These are phyloP conservation scores for Rafetus swinhoei DNA, from an alignment of 2,113 vertebrate genomes.

Conservation along the genomic window DNA sequence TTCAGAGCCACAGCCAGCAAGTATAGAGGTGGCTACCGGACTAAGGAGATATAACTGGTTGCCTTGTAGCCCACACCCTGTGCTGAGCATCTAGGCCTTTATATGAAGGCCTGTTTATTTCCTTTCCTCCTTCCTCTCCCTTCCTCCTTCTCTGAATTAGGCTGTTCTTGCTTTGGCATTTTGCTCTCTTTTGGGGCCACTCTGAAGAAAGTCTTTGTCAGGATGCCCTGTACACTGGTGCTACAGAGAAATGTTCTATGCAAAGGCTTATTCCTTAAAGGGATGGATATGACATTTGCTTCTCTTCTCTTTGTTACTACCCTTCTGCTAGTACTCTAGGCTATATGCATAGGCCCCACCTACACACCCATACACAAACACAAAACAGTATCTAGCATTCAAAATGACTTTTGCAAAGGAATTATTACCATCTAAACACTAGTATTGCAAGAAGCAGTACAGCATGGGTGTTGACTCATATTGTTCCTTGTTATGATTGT, in stretches of 20 bases:
- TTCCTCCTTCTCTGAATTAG: not conserved
- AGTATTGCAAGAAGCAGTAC: not conserved
- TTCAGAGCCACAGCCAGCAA: not conserved
- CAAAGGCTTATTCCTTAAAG: not conserved
- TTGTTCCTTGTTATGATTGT: not conserved
- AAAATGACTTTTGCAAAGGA: not conserved
- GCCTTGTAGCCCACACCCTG: not conserved
- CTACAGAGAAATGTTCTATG: not conserved
- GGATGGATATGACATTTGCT: not conserved
- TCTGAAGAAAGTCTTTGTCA: not conserved
- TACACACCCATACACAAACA: not conserved
- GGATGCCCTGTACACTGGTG: not conserved
- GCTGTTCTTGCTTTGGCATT: not conserved
- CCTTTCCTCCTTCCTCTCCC: not conserved
- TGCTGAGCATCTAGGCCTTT: not conserved
- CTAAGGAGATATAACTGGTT: not conserved
- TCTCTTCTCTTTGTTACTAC: not conserved
- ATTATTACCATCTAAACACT: not conserved
- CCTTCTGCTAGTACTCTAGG: not conserved
- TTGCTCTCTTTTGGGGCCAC: not conserved
- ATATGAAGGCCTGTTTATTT: not conserved
- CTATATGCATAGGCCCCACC: not conserved
- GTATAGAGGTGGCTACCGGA: not conserved
- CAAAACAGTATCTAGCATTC: not conserved
- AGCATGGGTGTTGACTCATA: not conserved